A percentile compares a stretch with the other conserved stretches of the same genome.
Evolutionary conservation across 2,888 invertebrate species (phyloP).

Genomic region (Mythimna impura): DNA sequence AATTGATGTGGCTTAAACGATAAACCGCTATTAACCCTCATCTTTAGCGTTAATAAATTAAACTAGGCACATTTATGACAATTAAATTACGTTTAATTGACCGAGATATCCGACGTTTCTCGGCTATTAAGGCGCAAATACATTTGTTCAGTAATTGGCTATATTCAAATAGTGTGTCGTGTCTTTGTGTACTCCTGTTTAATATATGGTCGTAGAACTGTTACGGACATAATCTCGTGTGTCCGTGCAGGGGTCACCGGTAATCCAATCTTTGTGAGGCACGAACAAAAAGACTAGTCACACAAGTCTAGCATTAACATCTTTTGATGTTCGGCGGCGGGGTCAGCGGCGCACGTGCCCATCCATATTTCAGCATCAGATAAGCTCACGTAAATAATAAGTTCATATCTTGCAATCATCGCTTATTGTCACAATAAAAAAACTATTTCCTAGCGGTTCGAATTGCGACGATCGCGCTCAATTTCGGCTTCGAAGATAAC

Average conservation of each 20-base stretch:
- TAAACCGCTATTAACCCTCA: conserved; percentile 39
- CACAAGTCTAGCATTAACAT: conserved; percentile 65
- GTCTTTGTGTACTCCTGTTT: conserved; percentile 36
- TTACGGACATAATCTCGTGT: conserved; percentile 38
- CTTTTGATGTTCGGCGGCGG: conserved; percentile 73
- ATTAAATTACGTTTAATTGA: conserved; percentile 38
- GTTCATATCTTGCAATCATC: conserved; percentile 68
- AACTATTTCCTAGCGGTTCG: conserved; percentile 61
- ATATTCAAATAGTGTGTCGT: conserved; percentile 25
- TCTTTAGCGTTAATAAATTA: conserved; percentile 29
- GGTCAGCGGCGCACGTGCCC: conserved; percentile 77
- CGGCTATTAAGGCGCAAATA: conserved; percentile 22
- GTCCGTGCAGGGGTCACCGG: conserved; percentile 47
- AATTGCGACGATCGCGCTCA: conserved; percentile 49
- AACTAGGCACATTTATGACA: conserved; percentile 37
- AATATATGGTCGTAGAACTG: conserved; percentile 44
- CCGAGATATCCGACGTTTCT: conserved; percentile 21
- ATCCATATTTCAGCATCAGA: conserved; percentile 71
- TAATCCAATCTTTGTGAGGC: conserved; percentile 68
- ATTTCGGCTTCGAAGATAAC: conserved; percentile 49
- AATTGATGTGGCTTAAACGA: conserved; percentile 16
- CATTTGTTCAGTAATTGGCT: conserved; percentile 20
- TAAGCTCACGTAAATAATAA: conserved; percentile 74
- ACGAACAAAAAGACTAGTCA: conserved; percentile 69
- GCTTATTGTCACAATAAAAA: conserved; percentile 63